Evolutionary conservation across 1,140 invertebrate species (phyloP).

Genomic region (Magallana angulata): DNA sequence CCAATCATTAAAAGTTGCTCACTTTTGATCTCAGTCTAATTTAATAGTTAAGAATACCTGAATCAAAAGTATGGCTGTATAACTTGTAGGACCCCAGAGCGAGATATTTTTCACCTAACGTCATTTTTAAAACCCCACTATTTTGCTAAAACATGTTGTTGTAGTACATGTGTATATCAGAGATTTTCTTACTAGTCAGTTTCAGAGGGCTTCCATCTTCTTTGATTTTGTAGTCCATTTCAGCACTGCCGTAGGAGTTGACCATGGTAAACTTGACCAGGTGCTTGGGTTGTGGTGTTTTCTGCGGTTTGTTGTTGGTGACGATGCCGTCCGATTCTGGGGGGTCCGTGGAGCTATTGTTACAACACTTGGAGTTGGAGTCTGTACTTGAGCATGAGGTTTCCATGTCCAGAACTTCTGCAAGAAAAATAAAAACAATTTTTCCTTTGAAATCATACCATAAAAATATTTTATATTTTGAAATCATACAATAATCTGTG

Average conservation of each 20-base stretch:
- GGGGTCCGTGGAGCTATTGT: neutral
- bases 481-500: too few species aligned
- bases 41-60: too few species aligned
- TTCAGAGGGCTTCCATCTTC: constrained; percentile 77
- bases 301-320: constrained; percentile 35
- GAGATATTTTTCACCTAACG: neutral
- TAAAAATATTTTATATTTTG: too few species aligned
- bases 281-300: constrained; percentile 39
- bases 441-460: too few species aligned
- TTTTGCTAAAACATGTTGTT: too few species aligned
- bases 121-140: neutral
- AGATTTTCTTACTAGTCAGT: constrained; percentile 71
- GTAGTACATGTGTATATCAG: too few species aligned
- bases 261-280: constrained; percentile 78
- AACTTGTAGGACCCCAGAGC: too few species aligned
- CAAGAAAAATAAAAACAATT: neutral
- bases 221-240: constrained; percentile 72
- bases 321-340: too few species aligned
- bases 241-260: constrained; percentile 80
- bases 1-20: too few species aligned
- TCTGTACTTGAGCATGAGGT: constrained; percentile 26
- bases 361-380: neutral
- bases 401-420: constrained; percentile 58
- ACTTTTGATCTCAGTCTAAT: too few species aligned
- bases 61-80: too few species aligned